Evolutionary conservation across 1,140 invertebrate species (phyloP).

Genomic region (Aradophagus sp.): DNA sequence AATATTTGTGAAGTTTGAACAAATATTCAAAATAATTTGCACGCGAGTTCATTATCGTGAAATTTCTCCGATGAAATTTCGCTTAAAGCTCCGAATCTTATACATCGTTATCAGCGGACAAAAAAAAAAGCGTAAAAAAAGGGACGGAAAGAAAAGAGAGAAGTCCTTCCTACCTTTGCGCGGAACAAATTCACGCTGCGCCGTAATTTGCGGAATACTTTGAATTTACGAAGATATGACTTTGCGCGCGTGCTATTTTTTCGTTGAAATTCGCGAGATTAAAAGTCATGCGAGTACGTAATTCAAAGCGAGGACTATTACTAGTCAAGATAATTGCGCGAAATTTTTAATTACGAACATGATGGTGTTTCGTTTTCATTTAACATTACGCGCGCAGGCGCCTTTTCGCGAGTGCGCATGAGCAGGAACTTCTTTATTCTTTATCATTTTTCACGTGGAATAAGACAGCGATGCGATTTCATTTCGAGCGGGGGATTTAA

Average conservation of each 20-base stretch:
- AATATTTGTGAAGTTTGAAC: conserved; percentile 15
- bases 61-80: too few relatives aligned
- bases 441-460: conserved; percentile 46
- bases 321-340: conserved; percentile 30
- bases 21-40: conserved; percentile 19
- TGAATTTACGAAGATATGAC: conserved; percentile 39
- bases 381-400: too few relatives aligned
- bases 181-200: conserved; percentile 17
- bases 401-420: too few relatives aligned
- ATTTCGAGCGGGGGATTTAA: conserved; percentile 31
- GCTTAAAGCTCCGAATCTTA: too few relatives aligned
- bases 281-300: conserved; percentile 45
- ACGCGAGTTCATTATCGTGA: conserved; percentile 14
- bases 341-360: conserved; percentile 49
- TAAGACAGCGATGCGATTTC: conserved; percentile 45
- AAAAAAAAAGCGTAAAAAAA: too few relatives aligned
- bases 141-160: conserved; percentile 16
- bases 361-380: conserved; percentile 38
- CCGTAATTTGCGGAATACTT: conserved; percentile 38
- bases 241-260: conserved; percentile 25
- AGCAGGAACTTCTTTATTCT: conserved; percentile 44
- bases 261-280: conserved; percentile 39
- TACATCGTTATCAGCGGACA: conserved; percentile 15
- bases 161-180: conserved; percentile 34
- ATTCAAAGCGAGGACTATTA: conserved; percentile 42